These are phyloP conservation scores for Plecotus auritus DNA, from an alignment of 2,113 vertebrate genomes.

Conservation along the genomic window DNA sequence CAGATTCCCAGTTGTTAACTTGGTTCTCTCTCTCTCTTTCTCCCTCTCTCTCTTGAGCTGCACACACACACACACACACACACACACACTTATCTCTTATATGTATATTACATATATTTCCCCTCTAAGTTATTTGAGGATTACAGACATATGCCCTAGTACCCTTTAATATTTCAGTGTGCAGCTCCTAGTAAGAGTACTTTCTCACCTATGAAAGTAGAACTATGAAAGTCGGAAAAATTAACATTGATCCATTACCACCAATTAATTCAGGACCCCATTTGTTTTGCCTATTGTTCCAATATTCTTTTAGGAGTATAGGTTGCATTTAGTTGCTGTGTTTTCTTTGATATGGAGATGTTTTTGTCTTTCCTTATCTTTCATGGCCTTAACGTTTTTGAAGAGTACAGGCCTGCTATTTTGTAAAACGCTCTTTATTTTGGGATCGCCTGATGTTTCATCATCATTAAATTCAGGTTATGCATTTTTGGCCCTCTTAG, in stretches of 20 bases:
- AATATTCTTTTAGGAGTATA: neutral
- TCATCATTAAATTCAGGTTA: neutral
- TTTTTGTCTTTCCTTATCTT: neutral
- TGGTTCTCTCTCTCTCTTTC: neutral
- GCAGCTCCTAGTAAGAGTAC: neutral
- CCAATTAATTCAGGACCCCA: neutral
- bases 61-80: neutral
- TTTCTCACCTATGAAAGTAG: neutral
- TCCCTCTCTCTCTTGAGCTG: too few species aligned
- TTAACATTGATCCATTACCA: neutral
- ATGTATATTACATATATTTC: neutral
- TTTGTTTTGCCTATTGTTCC: neutral
- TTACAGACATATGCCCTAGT: neutral
- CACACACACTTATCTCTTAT: neutral
- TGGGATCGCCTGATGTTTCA: neutral
- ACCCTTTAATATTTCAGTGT: neutral
- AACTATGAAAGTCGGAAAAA: neutral
- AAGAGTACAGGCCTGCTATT: neutral
- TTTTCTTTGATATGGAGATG: neutral
- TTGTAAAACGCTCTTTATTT: neutral
- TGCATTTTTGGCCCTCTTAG: neutral
- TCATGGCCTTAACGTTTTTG: neutral
- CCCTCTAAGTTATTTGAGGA: neutral
- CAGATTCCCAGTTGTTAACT: neutral
- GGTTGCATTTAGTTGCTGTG: neutral